Base-by-base conservation (phyloP, 1,140 invertebrate genomes). In the Sipha flava region DNA sequence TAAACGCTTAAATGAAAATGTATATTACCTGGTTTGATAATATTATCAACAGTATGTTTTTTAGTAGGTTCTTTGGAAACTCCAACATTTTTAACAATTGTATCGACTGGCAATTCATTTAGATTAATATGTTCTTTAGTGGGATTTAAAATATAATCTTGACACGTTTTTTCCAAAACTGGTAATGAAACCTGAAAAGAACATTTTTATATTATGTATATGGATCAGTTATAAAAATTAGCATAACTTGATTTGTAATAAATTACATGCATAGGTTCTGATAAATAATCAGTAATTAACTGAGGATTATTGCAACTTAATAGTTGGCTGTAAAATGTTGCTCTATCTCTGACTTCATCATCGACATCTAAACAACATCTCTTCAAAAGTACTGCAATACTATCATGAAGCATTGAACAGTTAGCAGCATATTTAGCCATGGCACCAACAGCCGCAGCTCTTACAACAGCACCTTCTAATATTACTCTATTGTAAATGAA, bases 401-500 rank as follows among this genome's bases (percentile, higher is more conserved):
- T 98, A 18, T 92, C 92, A 40, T 98, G 85, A 3, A 99, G 86
- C 83, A 94, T 92, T 1, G 96, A 94, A 87, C 96, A 98, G 79
- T 94, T 91, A 9, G 97, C 97, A 10, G 97, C 98, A 86, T 99
- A 99, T 84, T 98, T 96, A 6, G 98, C 96, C 81, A 99, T 89
- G 0, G 98, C 96, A 3, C 95, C 95, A 0, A 99, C 97, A 9
- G 98, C 98, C 5, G 98, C 98, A 0, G 95, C 95, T 54, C 96
- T 88, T 0, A 99, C 95, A 45, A 95, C 92, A 0, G 97, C 94
- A 84, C 94, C 95, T 84, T 99, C 98, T 43, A 99, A 87, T 81
- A 99, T 98, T 0, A 99, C 96, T 59, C 98, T 90, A 86, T 99
- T 99, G 85, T 99, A 99, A 83, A 99, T 99, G 84, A 97, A 99